phyloP scores from a whole-genome alignment of 2,888 invertebrate species.

The Colletes collaris region DNA sequence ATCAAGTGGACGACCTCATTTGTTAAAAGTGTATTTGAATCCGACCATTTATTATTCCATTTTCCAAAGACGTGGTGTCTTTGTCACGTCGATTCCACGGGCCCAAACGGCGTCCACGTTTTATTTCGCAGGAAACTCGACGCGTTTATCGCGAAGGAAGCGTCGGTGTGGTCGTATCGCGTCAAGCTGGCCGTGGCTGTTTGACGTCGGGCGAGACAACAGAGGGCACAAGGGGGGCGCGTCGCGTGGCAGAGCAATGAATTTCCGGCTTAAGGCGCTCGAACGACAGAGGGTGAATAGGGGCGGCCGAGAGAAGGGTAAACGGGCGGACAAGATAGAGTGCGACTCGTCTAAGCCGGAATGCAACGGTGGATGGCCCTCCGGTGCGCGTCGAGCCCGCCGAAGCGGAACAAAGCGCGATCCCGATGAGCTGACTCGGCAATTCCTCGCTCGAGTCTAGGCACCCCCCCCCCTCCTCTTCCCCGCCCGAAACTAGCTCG shows the following conservation, averaged over 20 bases:
- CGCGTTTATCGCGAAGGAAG: neutral
- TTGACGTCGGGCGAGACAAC: conserved; percentile 13
- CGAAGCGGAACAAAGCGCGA: conserved; percentile 72
- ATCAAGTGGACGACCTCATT: no score
- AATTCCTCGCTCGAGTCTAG: conserved; percentile 69
- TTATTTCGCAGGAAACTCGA: no score
- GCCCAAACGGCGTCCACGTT: no score
- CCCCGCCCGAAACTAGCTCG: conserved; percentile 62
- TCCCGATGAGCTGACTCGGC: conserved; percentile 77
- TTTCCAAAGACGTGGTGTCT: no score
- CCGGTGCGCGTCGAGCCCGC: conserved; percentile 47
- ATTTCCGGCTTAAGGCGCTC: conserved; percentile 38
- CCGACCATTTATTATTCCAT: no score
- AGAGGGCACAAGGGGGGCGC: neutral
- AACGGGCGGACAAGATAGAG: conserved; percentile 44
- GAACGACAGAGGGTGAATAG: conserved; percentile 37
- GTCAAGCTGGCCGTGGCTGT: neutral
- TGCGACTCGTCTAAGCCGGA: conserved; percentile 40
- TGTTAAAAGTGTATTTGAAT: no score
- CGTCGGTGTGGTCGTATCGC: neutral
- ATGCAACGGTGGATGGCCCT: conserved; percentile 54
- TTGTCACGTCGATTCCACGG: no score
- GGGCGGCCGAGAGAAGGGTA: conserved; percentile 29
- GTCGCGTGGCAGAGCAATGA: conserved; percentile 49
- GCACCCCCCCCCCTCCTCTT: conserved; percentile 20